These are phyloP conservation scores for Parelbella ahira DNA, from an alignment of 2,888 invertebrate genomes.

Conservation along the genomic window DNA sequence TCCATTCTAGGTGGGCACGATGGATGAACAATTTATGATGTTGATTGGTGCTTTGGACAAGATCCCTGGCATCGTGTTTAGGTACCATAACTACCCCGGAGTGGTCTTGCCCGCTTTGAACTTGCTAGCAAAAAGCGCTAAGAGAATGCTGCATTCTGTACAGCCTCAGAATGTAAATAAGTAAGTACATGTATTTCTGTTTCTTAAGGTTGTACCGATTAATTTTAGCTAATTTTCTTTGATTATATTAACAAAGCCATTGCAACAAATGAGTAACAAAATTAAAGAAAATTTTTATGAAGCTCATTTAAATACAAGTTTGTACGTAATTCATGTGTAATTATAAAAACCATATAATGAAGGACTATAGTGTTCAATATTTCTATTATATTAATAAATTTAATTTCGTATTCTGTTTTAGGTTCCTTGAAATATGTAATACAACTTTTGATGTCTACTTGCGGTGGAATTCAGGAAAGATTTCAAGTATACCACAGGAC, in stretches of 20 bases:
- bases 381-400: background rate
- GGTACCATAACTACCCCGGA: conserved; percentile 89
- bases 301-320: no score
- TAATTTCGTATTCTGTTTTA: conserved; percentile 33
- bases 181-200: conserved; percentile 35
- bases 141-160: conserved; percentile 84
- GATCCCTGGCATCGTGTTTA: conserved; percentile 84
- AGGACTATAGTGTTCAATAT: no score
- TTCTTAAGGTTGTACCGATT: no score
- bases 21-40: conserved; percentile 76
- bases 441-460: conserved; percentile 86
- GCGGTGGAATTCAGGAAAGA: conserved; percentile 82
- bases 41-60: conserved; percentile 83
- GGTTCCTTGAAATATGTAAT: conserved; percentile 84
- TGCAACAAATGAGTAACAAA: no score
- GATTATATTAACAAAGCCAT: no score
- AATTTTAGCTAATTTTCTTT: no score
- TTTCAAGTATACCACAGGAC: conserved; percentile 82
- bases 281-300: no score
- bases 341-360: no score
- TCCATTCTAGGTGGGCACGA: conserved; percentile 60
- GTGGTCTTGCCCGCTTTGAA: conserved; percentile 88
- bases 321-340: no score
- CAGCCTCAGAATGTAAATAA: conserved; percentile 81
- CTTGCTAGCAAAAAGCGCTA: conserved; percentile 86